A percentile compares a stretch with the other conserved stretches of the same genome.
Evolutionary conservation across 1,140 invertebrate species (phyloP).

Genomic region (Orius laevigatus): DNA sequence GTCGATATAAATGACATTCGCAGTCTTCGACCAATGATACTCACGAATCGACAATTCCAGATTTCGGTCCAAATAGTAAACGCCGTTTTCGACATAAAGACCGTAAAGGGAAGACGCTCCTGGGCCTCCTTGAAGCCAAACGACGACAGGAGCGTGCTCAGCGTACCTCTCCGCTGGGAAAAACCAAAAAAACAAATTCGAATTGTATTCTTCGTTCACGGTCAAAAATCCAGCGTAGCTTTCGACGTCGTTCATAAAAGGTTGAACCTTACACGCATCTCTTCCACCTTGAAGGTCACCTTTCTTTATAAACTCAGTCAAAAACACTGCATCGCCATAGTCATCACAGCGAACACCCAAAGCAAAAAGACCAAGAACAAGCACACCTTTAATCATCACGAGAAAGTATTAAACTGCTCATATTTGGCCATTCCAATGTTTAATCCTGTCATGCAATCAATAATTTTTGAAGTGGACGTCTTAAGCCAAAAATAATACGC

Average conservation of each 20-base stretch:
- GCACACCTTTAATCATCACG: too few relatives aligned
- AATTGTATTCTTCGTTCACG: constrained; percentile 24
- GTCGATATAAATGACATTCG: constrained; percentile 51
- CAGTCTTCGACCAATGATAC: constrained; percentile 16
- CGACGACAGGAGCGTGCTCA: constrained; percentile 38
- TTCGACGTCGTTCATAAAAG: constrained; percentile 19
- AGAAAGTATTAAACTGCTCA: too few relatives aligned
- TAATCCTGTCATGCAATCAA: too few relatives aligned
- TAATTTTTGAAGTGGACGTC: too few relatives aligned
- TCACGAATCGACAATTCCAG: constrained; percentile 23
- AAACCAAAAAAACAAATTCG: constrained; percentile 63
- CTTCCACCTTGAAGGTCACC: constrained; percentile 3
- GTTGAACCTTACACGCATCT: background rate
- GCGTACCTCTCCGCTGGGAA: constrained; percentile 39
- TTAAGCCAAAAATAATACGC: too few relatives aligned
- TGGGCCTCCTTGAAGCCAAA: constrained; percentile 67
- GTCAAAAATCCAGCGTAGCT: constrained; percentile 28
- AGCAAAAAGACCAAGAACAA: too few relatives aligned
- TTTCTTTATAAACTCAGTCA: constrained; percentile 16
- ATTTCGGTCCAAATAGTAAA: constrained; percentile 25
- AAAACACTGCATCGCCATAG: constrained; percentile 13
- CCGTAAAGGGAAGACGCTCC: constrained; percentile 53
- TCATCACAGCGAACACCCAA: background rate
- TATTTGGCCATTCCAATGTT: too few relatives aligned
- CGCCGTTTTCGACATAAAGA: constrained; percentile 47